Conservation (phyloP, 2,888 invertebrate genomes). For the Epirrhoe alternata region DNA sequence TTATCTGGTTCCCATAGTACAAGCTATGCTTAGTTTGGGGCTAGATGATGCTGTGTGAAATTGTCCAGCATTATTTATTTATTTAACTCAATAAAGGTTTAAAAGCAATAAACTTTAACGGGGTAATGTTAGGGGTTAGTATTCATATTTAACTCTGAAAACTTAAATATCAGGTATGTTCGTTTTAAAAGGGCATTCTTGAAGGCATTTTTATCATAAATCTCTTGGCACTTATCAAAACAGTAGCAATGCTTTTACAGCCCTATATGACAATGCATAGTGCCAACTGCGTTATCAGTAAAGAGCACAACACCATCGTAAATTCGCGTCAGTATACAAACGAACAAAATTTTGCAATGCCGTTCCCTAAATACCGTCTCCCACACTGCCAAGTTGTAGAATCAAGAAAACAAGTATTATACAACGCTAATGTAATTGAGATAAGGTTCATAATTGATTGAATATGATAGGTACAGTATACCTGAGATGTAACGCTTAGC, state of each 20-base stretch:
- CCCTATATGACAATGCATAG: conserved; percentile 16
- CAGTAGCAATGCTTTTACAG: conserved; percentile 7
- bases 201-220: conserved; percentile 12
- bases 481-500: conserved; percentile 23
- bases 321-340: conserved; percentile 27
- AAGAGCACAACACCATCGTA: conserved; percentile 14
- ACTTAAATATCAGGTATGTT: too few species aligned
- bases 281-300: conserved; percentile 38
- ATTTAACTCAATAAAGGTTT: neutral
- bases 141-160: too few species aligned
- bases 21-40: too few species aligned
- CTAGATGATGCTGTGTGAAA: too few species aligned
- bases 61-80: too few species aligned
- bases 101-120: too few species aligned
- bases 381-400: conserved; percentile 35
- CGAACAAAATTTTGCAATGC: conserved; percentile 36
- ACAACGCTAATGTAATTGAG: conserved; percentile 6
- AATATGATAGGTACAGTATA: conserved; percentile 15
- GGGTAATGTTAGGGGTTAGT: too few species aligned
- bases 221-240: conserved; percentile 21
- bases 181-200: too few species aligned
- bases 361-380: conserved; percentile 38
- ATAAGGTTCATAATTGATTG: conserved; percentile 26
- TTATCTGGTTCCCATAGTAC: too few species aligned
- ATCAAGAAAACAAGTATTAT: conserved; percentile 4